Base-by-base conservation (phyloP, 2,888 invertebrate species). In the Plagodis pulveraria region DNA sequence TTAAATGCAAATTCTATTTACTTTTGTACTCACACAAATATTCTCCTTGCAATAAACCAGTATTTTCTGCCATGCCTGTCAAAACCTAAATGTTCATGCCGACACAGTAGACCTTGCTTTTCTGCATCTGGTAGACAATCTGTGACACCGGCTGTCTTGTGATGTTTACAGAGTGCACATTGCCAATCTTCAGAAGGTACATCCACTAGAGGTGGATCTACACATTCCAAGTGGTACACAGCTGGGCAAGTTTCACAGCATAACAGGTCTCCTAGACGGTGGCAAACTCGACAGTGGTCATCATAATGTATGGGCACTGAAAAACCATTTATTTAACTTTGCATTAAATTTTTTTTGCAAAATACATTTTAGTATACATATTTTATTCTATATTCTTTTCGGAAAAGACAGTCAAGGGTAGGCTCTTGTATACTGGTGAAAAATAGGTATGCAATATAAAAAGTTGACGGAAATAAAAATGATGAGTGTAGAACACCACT, bases 181-280 rank as follows among this genome's bases (percentile, higher is more conserved):
- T 98, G 97, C 99, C 99, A 99, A 79, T 99, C 99, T 89, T 99
- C 99, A 58, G 98, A 97, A 54, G 99, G 99, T 47, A 99, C 98
- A 88, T 98, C 96, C 50, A 96, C 95, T 80, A 99, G 91, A 9
- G 98, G 98, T 52, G 99, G 99, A 81, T 98, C 98, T 52, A 99
- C 97, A 92, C 99, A 99, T 77, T 97, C 97, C 80, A 99, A 93
- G 87, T 99, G 99, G 87, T 98, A 99, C 32, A 99, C 99, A 35
- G 99, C 99, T 22, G 99, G 98, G 80, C 99, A 99, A 5, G 98
- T 98, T 90, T 99, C 99, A 89, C 99, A 99, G 83, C 99, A 99
- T 9, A 99, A 89, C 50, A 99, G 93, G 85, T 99, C 99, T 34
- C 99, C 99, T 57, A 98, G 91, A 61, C 98, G 95, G 86, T 98